Evolutionary conservation across 2,113 vertebrate species (phyloP).

Genomic region (Zosterops borbonicus): DNA sequence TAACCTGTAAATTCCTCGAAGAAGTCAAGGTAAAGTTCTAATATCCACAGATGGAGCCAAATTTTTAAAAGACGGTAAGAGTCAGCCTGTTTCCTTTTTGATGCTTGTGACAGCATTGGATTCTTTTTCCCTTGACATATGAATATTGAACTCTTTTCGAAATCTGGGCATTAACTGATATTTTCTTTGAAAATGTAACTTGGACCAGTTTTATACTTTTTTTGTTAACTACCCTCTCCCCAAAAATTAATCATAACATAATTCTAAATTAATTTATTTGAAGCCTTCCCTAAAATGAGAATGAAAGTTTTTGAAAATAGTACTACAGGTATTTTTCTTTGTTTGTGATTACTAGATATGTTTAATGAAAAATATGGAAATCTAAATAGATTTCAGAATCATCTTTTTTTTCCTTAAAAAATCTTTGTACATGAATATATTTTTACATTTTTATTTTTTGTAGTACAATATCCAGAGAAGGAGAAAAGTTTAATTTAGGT

Average conservation of each 20-base stretch:
- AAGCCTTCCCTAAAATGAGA: background rate
- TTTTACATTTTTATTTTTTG: background rate
- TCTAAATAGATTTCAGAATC: background rate
- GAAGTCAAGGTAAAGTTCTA: background rate
- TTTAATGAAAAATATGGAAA: background rate
- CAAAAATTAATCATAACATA: background rate
- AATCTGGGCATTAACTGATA: background rate
- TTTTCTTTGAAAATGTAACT: background rate
- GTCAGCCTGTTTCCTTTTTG: background rate
- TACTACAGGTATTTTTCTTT: background rate
- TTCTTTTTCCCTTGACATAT: background rate
- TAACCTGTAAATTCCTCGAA: background rate
- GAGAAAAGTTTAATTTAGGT: background rate
- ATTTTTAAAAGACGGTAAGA: background rate
- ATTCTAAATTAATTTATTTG: background rate
- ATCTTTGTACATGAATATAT: background rate
- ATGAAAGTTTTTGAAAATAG: background rate
- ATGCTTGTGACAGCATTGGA: background rate
- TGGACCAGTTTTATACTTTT: background rate
- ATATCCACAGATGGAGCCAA: background rate
- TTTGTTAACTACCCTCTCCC: background rate
- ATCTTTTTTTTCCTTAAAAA: background rate
- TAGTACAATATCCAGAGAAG: background rate
- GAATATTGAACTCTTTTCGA: background rate
- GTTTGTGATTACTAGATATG: background rate